Evolutionary conservation across 2,797 vertebrate species (phyloP).

Genomic region (Pipistrellus kuhlii): DNA sequence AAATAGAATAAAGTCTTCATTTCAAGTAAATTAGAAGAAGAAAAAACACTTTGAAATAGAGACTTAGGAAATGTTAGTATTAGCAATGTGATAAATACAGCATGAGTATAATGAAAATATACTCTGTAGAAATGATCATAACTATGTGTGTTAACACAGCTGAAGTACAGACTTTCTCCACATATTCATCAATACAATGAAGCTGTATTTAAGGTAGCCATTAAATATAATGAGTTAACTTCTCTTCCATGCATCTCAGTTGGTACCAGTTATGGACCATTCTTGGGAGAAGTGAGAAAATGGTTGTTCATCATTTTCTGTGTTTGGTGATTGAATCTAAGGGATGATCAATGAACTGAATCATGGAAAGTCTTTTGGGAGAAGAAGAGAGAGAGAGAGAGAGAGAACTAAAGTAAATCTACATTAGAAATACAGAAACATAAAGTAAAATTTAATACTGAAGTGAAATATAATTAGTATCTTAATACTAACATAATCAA

Average conservation of each 20-base stretch:
- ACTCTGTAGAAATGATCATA: neutral
- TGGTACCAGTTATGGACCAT: neutral
- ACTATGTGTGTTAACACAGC: neutral
- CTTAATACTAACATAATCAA: neutral
- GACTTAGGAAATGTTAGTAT: neutral
- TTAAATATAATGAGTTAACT: slow-evolving; percentile 28
- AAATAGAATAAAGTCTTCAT: neutral
- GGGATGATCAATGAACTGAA: neutral
- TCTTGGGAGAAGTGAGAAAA: neutral
- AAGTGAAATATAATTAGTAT: too few species aligned
- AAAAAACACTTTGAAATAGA: neutral
- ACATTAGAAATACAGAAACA: neutral
- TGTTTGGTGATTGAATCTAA: neutral
- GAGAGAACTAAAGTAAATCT: neutral
- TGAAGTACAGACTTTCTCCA: neutral
- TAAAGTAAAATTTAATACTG: neutral
- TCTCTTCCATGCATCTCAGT: neutral
- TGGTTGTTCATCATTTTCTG: neutral
- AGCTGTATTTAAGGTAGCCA: neutral
- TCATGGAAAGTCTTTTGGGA: neutral
- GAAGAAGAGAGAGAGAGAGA: neutral
- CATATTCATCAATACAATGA: neutral
- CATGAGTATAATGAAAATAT: neutral
- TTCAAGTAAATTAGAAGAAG: neutral
- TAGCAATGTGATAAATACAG: neutral